Evolutionary conservation across 2,113 vertebrate species (phyloP).

Genomic region (Melanerpes aurifrons): DNA sequence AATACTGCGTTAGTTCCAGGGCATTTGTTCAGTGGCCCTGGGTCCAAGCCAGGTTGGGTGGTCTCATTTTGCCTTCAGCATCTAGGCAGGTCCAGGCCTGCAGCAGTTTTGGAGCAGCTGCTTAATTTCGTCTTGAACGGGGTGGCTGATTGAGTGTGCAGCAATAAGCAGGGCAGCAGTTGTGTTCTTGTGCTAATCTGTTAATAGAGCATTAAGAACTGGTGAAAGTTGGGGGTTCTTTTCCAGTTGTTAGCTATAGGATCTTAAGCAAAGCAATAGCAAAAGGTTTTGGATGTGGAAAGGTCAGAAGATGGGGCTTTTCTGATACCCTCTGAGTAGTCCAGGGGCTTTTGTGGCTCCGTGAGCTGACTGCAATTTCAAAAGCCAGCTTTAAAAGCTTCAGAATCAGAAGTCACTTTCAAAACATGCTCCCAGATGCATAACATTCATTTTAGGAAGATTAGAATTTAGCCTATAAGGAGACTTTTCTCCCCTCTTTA

Average conservation of each 20-base stretch:
- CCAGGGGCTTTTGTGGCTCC: neutral
- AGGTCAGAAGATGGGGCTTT: neutral
- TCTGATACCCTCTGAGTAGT: neutral
- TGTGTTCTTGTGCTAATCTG: neutral
- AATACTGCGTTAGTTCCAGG: accelerated
- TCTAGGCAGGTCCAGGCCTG: neutral
- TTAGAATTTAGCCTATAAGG: neutral
- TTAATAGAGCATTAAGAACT: neutral
- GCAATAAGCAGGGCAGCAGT: neutral
- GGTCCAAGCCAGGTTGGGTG: neutral
- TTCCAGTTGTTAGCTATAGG: neutral
- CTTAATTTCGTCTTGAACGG: accelerated
- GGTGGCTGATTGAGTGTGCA: accelerated
- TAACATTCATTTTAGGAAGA: neutral
- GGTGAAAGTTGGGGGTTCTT: accelerated
- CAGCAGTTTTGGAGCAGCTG: neutral
- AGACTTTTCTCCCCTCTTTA: neutral
- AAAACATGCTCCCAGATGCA: neutral
- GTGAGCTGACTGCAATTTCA: neutral
- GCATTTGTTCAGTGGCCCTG: neutral
- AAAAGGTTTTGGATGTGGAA: neutral
- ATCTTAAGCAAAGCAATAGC: neutral
- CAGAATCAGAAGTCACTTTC: neutral
- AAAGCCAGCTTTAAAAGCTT: neutral
- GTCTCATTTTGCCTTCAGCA: too few relatives aligned